Conservation (phyloP, 2,113 vertebrate species). For the Pelecanoides urinatrix region DNA sequence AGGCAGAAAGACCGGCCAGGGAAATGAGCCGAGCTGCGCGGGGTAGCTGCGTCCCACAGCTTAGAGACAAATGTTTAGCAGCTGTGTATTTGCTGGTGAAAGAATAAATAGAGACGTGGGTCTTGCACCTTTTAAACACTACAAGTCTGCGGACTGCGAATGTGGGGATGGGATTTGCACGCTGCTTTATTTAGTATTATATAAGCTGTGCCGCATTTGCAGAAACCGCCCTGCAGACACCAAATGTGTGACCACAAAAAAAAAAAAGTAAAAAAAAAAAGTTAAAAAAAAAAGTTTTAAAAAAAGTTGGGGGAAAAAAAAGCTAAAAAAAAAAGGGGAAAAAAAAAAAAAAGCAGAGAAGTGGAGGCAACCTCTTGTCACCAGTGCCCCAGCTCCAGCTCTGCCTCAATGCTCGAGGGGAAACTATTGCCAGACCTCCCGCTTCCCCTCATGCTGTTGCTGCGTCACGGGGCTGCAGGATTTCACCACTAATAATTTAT, state of each 20-base stretch:
- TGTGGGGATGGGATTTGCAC: not conserved
- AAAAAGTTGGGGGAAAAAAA: too few relatives aligned
- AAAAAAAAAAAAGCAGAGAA: not conserved
- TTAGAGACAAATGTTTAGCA: not conserved
- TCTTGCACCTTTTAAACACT: not conserved
- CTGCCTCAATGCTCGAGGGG: not conserved
- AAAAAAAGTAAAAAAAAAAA: not conserved
- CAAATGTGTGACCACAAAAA: not conserved
- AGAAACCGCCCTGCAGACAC: not conserved
- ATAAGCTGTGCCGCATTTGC: not conserved
- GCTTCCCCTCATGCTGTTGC: not conserved
- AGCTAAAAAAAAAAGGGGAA: too few relatives aligned
- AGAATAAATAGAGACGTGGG: not conserved
- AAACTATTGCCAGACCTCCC: accelerated
- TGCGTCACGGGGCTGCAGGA: not conserved
- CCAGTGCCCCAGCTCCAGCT: not conserved
- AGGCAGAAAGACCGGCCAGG: accelerated
- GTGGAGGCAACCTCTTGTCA: not conserved
- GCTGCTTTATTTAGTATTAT: not conserved
- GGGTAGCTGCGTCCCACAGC: not conserved
- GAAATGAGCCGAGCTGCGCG: accelerated
- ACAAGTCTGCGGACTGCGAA: not conserved
- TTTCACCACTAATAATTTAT: not conserved
- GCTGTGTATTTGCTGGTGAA: not conserved
- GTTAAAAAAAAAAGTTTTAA: too few relatives aligned